Evolutionary conservation across 2,888 invertebrate species (phyloP).

Genomic region (Cosmorhoe ocellata): DNA sequence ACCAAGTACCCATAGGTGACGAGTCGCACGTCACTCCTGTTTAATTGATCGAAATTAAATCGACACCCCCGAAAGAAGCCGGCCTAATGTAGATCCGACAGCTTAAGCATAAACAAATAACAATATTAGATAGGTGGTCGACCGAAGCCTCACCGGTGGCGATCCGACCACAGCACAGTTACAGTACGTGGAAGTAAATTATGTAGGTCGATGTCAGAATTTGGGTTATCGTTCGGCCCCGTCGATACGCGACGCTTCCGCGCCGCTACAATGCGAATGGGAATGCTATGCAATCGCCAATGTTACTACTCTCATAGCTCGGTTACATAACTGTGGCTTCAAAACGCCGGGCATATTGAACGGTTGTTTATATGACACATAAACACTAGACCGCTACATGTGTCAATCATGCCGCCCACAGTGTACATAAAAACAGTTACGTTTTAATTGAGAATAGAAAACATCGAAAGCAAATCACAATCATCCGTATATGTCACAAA

Average conservation of each 20-base stretch:
- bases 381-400: slow-evolving; percentile 30
- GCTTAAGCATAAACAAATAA: slow-evolving; percentile 49
- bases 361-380: slow-evolving; percentile 49
- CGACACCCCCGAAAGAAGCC: slow-evolving; percentile 30
- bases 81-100: slow-evolving; percentile 25
- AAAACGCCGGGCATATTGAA: slow-evolving; percentile 46
- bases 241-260: slow-evolving; percentile 77
- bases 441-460: slow-evolving; percentile 15
- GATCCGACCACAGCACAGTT: slow-evolving; percentile 63
- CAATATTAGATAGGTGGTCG: slow-evolving; percentile 45
- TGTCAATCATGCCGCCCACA: slow-evolving; percentile 12
- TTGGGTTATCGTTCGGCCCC: slow-evolving; percentile 78
- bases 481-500: slow-evolving; percentile 35
- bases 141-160: slow-evolving; percentile 46
- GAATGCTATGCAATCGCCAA: slow-evolving; percentile 66
- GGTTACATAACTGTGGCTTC: slow-evolving; percentile 56
- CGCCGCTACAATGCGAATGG: slow-evolving; percentile 61
- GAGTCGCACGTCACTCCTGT: slow-evolving; percentile 21
- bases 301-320: slow-evolving; percentile 55
- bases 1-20: slow-evolving; percentile 26
- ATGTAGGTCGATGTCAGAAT: slow-evolving; percentile 78
- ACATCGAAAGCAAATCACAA: slow-evolving; percentile 38
- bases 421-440: slow-evolving; percentile 2
- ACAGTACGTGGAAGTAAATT: slow-evolving; percentile 46
- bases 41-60: slow-evolving; percentile 31